Evolutionary conservation across 2,113 vertebrate species (phyloP).

Genomic region (Cynopterus brachyotis): DNA sequence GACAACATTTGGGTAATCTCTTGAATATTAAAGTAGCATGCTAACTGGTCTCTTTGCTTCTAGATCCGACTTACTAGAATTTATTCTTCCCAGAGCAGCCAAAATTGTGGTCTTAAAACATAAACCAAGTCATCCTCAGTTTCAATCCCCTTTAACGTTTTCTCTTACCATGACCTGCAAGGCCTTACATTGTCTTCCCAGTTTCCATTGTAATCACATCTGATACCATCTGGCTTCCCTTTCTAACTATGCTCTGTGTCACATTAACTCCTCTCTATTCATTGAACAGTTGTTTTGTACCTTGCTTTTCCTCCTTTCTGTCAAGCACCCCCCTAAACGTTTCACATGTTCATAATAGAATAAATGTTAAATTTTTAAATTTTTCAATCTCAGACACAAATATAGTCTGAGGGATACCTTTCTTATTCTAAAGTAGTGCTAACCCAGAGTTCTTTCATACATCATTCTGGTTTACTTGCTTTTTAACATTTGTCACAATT

Average conservation of each 20-base stretch:
- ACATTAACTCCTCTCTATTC: background rate
- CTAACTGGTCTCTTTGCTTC: background rate
- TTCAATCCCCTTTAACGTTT: background rate
- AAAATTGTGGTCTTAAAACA: background rate
- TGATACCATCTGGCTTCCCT: background rate
- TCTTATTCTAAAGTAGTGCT: background rate
- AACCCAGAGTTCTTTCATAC: background rate
- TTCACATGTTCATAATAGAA: background rate
- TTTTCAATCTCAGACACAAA: background rate
- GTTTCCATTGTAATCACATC: background rate
- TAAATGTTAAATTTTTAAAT: background rate
- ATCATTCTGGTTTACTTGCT: background rate
- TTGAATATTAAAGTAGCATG: background rate
- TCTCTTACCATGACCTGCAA: background rate
- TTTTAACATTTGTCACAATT: background rate
- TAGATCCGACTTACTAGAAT: background rate
- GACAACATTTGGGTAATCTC: background rate
- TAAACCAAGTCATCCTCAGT: background rate
- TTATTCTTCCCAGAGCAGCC: background rate
- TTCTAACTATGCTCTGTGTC: rapidly evolving
- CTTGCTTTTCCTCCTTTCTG: background rate
- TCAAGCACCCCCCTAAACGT: background rate
- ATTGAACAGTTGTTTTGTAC: background rate
- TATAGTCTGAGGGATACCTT: background rate
- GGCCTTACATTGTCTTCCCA: background rate